Conservation (phyloP, 2,113 vertebrate species). For the Gymnorhina tibicen region DNA sequence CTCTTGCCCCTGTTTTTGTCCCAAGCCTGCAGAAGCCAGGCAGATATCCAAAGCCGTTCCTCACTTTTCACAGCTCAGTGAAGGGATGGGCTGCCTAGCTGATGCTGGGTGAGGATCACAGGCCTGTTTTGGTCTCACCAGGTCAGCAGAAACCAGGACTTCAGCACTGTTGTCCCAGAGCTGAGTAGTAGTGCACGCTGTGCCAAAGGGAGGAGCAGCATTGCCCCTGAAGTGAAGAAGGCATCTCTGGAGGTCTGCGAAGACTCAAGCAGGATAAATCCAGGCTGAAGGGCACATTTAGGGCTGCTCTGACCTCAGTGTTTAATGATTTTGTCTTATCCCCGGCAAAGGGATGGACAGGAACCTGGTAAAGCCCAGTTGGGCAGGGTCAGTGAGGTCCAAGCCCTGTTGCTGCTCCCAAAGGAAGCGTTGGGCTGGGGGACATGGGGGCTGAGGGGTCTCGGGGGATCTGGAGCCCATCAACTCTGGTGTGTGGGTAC, state of each 20-base stretch:
- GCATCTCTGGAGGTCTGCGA: not conserved
- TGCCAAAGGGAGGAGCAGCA: not conserved
- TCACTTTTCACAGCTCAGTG: constrained; percentile 15
- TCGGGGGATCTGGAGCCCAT: not conserved
- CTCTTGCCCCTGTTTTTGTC: not conserved
- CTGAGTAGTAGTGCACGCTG: not conserved
- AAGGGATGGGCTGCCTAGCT: not conserved
- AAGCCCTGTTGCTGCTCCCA: not conserved
- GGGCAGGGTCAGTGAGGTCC: not conserved
- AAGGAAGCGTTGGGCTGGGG: not conserved
- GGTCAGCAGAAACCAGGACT: not conserved
- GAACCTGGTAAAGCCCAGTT: not conserved
- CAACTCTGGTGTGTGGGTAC: not conserved
- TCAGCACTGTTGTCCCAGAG: not conserved
- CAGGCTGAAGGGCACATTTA: not conserved
- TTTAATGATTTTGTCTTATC: not conserved
- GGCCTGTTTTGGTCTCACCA: not conserved
- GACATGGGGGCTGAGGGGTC: not conserved
- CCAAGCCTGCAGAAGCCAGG: constrained; percentile 13
- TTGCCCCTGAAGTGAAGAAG: not conserved
- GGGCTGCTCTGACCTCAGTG: not conserved
- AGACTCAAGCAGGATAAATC: not conserved
- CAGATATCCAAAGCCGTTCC: constrained; percentile 29
- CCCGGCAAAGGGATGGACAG: not conserved
- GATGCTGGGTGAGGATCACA: not conserved